Conservation (phyloP, 2,797 vertebrate genomes). For the Eulemur coronatus region DNA sequence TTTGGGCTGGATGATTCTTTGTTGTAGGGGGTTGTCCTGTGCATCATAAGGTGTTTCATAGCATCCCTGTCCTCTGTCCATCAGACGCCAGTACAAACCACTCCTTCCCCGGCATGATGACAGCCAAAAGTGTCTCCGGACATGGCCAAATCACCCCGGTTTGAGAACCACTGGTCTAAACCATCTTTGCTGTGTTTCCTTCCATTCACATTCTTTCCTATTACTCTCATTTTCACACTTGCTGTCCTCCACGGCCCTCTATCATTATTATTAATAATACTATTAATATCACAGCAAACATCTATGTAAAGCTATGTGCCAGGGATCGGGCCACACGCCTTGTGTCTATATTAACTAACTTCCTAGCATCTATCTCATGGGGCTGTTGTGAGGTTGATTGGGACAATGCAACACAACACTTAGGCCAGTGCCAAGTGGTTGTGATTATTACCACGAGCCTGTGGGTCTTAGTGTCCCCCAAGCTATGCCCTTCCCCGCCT, state of each 20-base stretch:
- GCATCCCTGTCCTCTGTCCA: neutral
- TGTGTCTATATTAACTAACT: neutral
- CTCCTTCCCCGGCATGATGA: neutral
- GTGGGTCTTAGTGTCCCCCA: neutral
- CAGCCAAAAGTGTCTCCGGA: neutral
- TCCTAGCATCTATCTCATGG: neutral
- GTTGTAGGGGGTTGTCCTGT: neutral
- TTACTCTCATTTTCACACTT: neutral
- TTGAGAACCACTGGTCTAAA: neutral
- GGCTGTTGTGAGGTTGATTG: neutral
- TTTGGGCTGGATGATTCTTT: neutral
- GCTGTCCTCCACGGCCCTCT: neutral
- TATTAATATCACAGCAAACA: neutral
- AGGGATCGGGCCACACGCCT: neutral
- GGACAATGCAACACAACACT: too few relatives aligned
- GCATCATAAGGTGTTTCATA: neutral
- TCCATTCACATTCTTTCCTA: neutral
- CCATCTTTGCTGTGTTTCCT: neutral
- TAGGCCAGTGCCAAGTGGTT: neutral
- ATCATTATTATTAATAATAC: neutral
- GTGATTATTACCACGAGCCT: rapidly evolving
- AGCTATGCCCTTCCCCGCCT: rapidly evolving
- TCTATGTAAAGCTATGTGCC: neutral
- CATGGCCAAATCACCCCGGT: neutral
- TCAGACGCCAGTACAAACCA: neutral